Evolutionary conservation across 2,888 invertebrate genomes (phyloP).

Genomic region (Myathropa florea): DNA sequence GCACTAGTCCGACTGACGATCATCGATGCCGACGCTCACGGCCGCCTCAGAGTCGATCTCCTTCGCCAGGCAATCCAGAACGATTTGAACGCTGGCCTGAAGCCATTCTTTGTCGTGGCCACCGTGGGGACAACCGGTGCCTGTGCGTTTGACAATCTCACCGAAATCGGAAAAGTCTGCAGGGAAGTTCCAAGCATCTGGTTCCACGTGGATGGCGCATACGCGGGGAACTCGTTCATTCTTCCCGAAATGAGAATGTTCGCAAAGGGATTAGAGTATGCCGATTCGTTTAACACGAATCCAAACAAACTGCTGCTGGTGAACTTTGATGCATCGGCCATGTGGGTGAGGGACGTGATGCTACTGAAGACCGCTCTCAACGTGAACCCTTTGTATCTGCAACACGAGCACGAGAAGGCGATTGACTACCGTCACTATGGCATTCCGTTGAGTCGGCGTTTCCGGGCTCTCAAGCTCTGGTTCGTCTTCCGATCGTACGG

Average conservation of each 20-base stretch:
- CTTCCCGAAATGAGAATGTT: conserved; percentile 89
- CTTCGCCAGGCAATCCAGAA: conserved; percentile 85
- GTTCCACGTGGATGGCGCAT: conserved; percentile 94
- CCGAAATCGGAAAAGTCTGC: conserved; percentile 89
- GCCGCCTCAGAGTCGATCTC: conserved; percentile 84
- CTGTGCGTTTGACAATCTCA: conserved; percentile 91
- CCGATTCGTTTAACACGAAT: conserved; percentile 93
- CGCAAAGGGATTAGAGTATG: conserved; percentile 86
- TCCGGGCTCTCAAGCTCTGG: conserved; percentile 93
- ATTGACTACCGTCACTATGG: conserved; percentile 92
- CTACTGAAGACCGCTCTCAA: conserved; percentile 90
- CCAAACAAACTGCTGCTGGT: conserved; percentile 93
- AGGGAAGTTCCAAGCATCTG: conserved; percentile 84
- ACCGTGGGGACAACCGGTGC: conserved; percentile 92
- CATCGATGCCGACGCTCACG: conserved; percentile 87
- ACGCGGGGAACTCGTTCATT: conserved; percentile 92
- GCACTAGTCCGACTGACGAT: conserved; percentile 87
- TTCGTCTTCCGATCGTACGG: conserved; percentile 92
- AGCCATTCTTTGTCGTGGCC: conserved; percentile 91
- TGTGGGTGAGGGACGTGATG: conserved; percentile 91
- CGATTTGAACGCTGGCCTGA: conserved; percentile 87
- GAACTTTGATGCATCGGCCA: conserved; percentile 91
- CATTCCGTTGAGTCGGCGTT: conserved; percentile 91
- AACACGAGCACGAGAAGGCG: conserved; percentile 88
- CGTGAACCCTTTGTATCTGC: conserved; percentile 92